A percentile compares a stretch with the other conserved stretches of the same genome.
Conservation (phyloP, 53 echinoderm and acorn worm species). For the Paracentrotus lividus region DNA sequence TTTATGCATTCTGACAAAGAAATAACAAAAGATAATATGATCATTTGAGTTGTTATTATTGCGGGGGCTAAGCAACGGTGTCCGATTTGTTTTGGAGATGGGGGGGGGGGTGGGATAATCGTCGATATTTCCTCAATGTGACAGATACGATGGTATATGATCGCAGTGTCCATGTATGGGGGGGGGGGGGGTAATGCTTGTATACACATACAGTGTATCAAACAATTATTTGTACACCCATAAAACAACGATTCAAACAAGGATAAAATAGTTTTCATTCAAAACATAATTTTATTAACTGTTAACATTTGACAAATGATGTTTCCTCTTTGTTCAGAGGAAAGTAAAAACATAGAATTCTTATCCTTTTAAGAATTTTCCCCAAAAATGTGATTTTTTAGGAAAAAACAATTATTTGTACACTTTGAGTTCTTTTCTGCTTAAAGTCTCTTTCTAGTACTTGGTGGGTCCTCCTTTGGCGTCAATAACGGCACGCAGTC, state of each 20-base stretch:
- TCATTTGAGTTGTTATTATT: too few species aligned
- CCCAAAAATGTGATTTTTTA: neutral
- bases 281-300: neutral
- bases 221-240: neutral
- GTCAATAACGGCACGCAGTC: neutral
- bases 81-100: too few species aligned
- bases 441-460: neutral
- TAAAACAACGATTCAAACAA: neutral
- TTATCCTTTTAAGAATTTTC: neutral
- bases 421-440: neutral
- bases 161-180: too few species aligned
- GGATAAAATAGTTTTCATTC: neutral
- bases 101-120: too few species aligned
- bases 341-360: neutral
- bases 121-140: too few species aligned
- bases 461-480: neutral
- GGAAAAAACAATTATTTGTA: neutral
- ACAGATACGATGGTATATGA: too few species aligned
- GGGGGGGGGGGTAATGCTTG: too few species aligned
- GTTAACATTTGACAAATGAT: neutral
- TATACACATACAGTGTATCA: neutral
- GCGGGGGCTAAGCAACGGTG: too few species aligned
- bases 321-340: neutral
- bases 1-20: too few species aligned
- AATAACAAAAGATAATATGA: too few species aligned